Evolutionary conservation across 2,888 invertebrate species (phyloP), one percentile per base, ranked within the genome.

Genomic region (Steinernema carpocapsae): DNA sequence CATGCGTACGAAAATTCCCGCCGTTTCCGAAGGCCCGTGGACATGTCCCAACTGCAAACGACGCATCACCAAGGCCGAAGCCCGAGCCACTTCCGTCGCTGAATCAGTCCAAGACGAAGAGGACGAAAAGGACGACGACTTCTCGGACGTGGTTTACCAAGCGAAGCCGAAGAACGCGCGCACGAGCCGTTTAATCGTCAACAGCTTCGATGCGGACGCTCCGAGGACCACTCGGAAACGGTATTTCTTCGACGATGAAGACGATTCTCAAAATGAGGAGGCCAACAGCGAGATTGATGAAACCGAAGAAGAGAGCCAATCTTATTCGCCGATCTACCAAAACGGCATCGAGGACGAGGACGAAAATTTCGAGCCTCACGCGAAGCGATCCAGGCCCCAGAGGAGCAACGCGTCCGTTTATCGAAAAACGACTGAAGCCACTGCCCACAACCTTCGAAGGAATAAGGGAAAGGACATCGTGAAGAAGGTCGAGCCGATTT

Each of bases 401-500:
- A 48, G n/a, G 4, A 52, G 52, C 12, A 22, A 22, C 19, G 12
- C 22, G 24, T 52, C 52, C 3, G n/a, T 19, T 4, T 4, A 6
- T 10, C 48, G 10, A 19, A 52, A 19, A 22, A 10, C 45, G 19
- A 48, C 29, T 10, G 73, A 52, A 32, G 37, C 48, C 6, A 19
- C 45, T 2, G 42, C 24, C 26, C 70, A 70, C 45, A 45, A 42
- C 22, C 46, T 19, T 17, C 29, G 59, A 46, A 2, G 46, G 26
- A 45, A 74, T 43, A 19, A 70, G 14, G 22, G 70, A 12, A 43
- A 70, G 22, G 70, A 70, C 26, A 3, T n/a, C n/a, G 1, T 29
- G 70, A 70, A 70, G 71, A 71, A 52, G 64, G 59, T 56, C 48
- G 82, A 82, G 37, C 17, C 72, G n/a, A 72, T 79, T 1, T 48